Percentiles rank a stretch among this genome's conserved stretches.
phyloP scores from a whole-genome alignment of 2,797 vertebrate species.

The Sarcoramphus papa region DNA sequence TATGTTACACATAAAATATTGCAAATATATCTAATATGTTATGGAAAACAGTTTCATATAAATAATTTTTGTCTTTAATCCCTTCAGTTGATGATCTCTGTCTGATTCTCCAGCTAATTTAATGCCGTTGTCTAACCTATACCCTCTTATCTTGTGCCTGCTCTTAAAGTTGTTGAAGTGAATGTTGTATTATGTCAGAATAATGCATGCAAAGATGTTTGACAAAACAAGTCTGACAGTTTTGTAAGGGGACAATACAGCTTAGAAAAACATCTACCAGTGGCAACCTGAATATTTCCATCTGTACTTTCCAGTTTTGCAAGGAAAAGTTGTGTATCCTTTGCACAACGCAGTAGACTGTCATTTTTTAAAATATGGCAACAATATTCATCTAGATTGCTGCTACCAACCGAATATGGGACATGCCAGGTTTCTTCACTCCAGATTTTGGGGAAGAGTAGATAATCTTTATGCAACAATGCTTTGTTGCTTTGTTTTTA shows the following conservation, averaged over 20 bases:
- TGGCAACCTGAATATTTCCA: neutral
- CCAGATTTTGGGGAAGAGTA: neutral
- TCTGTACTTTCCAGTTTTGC: neutral
- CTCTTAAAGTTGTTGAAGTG: neutral
- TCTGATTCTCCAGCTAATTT: neutral
- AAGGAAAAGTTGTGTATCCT: neutral
- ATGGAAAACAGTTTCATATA: neutral
- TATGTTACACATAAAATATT: neutral
- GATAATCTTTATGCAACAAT: neutral
- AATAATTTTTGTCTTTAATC: neutral
- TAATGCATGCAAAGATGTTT: neutral
- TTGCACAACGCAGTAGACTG: neutral
- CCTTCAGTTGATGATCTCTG: neutral
- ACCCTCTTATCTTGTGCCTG: neutral
- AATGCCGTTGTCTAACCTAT: neutral
- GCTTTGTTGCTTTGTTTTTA: neutral
- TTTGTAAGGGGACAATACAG: neutral
- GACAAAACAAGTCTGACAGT: neutral
- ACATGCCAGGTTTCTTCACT: neutral
- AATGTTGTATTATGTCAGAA: neutral
- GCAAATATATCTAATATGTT: neutral
- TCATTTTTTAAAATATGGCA: neutral
- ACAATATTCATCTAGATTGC: neutral
- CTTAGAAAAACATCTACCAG: neutral
- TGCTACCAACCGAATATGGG: neutral